Conservation (phyloP, 2,113 vertebrate genomes). For the Labrus mixtus region DNA sequence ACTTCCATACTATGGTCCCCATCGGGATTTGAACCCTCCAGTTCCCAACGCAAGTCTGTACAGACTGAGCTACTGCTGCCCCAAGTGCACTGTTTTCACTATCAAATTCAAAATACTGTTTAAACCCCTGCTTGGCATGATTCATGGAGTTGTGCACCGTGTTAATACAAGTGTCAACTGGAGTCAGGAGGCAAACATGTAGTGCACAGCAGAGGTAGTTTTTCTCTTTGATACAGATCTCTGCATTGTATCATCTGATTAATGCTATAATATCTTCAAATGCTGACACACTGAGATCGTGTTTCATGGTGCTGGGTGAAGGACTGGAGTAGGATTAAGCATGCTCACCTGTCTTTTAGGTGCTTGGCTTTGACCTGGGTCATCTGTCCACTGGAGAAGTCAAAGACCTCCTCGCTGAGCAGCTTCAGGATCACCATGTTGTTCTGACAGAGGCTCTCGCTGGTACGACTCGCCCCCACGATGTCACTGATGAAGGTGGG, state of each 20-base stretch:
- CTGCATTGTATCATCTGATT: not conserved
- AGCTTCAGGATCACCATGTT: constrained; percentile 99
- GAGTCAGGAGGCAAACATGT: not conserved
- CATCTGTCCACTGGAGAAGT: constrained; percentile 99
- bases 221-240: not conserved
- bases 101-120: too few relatives aligned
- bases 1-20: too few relatives aligned
- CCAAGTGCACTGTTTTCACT: too few relatives aligned
- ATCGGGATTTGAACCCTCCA: too few relatives aligned
- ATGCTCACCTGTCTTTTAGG: constrained; percentile 96
- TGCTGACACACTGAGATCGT: not conserved
- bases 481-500: constrained; percentile 99
- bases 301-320: not conserved
- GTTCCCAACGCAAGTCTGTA: too few relatives aligned
- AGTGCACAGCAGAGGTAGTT: not conserved
- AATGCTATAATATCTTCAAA: constrained; percentile 3
- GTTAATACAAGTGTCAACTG: not conserved
- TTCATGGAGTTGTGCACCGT: not conserved
- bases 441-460: constrained; percentile 98
- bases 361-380: constrained; percentile 99
- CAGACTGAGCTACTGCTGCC: too few relatives aligned
- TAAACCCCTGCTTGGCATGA: not conserved
- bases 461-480: constrained; percentile 97
- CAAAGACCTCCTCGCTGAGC: constrained; percentile 98
- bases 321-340: not conserved